Evolutionary conservation across 2,113 vertebrate species (phyloP), one percentile per base, ranked within the genome.

Genomic region (Mixornis gularis): DNA sequence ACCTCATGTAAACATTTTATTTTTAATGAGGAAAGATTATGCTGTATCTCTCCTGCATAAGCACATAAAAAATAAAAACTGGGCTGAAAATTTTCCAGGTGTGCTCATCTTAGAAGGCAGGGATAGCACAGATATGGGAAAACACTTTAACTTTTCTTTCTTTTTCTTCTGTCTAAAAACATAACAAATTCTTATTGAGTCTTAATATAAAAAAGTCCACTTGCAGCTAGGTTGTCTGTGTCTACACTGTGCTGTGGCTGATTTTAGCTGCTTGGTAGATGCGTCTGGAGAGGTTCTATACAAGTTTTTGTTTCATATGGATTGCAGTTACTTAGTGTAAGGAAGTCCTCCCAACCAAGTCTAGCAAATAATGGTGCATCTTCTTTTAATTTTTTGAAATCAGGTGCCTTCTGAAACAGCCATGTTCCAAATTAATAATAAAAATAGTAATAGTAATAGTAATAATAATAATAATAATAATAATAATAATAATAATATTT

Each of bases 1-100:
- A 51, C 20, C 17, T 93, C 49, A 69, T 69, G 72, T 24, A 79
- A 90, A 89, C 17, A 11, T 34, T 93, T 84, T 88, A 34, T 77
- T 78, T 95, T 92, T 94, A 92, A 95, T 95, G 59, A 94, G 64
- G 64, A 89, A 85, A 58, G 60, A 77, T 74, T 49, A 26, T 68
- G 13, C 17, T 87, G 4, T 72, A 56, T 29, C 20, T 87, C 19
- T 81, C 27, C 40, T 79, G 56, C 19, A 24, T 44, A 69, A 73
- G 24, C 17, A 34, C 21, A 49, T 32, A 56, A 68, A 81, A 81
- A 92, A 71, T 14, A 56, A 81, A 85, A 90, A 53, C 15, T 52
- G 17, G 15, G 21, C 17, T 70, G 40, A 69, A 72, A 80, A 65
- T 36, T 64, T 85, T 95, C 51, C 22, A 30, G 46, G 38, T 71